These are phyloP conservation scores for Onychomys torridus DNA, from an alignment of 2,797 vertebrate genomes.

Conservation along the genomic window DNA sequence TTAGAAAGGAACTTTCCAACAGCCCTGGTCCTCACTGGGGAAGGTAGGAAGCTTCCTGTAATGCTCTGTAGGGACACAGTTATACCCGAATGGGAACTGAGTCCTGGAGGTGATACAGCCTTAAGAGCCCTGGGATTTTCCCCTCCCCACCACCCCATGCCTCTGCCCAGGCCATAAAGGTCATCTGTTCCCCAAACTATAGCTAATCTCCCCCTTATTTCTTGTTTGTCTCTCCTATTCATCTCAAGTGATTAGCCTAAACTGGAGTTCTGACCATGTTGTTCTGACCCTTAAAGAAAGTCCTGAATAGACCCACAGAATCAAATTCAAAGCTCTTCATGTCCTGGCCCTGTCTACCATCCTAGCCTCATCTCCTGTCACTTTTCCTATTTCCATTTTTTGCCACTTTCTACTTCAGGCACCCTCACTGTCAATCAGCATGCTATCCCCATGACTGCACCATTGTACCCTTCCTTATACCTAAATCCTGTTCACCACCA, in stretches of 20 bases:
- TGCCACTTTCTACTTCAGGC: background rate
- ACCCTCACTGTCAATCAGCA: rapidly evolving
- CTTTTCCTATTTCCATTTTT: background rate
- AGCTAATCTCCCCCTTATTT: background rate
- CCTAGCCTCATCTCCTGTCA: background rate
- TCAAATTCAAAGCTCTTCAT: background rate
- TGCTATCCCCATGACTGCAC: rapidly evolving
- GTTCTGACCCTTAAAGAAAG: background rate
- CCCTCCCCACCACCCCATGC: background rate
- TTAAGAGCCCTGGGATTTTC: background rate
- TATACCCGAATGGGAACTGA: background rate
- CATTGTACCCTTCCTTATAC: background rate
- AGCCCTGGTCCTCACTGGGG: background rate
- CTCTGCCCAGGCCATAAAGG: background rate
- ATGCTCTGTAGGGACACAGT: background rate
- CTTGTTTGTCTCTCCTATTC: background rate
- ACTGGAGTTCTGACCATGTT: background rate
- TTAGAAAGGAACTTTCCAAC: background rate
- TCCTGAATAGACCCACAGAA: background rate
- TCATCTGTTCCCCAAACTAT: background rate
- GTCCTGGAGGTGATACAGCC: background rate
- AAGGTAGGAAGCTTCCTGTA: background rate
- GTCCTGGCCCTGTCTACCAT: background rate
- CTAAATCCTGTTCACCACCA: background rate
- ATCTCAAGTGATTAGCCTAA: background rate